Conservation (phyloP, 1,140 invertebrate species). For the Dreissena polymorpha region DNA sequence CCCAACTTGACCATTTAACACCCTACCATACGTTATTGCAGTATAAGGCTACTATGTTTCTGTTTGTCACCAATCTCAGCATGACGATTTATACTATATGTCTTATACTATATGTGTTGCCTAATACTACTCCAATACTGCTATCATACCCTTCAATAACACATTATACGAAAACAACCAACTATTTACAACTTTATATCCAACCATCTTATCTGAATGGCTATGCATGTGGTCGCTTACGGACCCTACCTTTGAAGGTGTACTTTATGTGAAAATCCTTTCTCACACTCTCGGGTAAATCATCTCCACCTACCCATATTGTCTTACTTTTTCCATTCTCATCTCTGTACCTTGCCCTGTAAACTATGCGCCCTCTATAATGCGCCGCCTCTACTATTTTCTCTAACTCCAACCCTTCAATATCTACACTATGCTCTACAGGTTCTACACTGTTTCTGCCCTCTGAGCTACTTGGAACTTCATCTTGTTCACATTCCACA, state of each 20-base stretch:
- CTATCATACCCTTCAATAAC: no score
- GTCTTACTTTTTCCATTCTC: conserved; percentile 1
- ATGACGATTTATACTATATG: no score
- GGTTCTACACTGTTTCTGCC: not conserved
- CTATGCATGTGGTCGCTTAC: conserved; percentile 5
- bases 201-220: no score
- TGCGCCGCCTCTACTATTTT: conserved; percentile 15
- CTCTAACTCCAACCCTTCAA: conserved; percentile 10
- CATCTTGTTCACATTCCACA: not conserved
- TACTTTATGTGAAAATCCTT: conserved; percentile 28
- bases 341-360: conserved; percentile 9
- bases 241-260: conserved; percentile 18
- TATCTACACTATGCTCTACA: not conserved
- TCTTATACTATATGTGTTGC: no score
- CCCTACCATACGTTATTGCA: no score
- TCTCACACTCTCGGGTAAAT: conserved; percentile 14
- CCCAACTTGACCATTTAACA: no score
- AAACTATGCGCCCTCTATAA: conserved; percentile 13
- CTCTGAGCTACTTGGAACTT: not conserved
- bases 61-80: no score
- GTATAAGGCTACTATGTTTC: no score
- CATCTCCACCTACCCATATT: not conserved
- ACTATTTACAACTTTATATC: no score
- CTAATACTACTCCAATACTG: no score
- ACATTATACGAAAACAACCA: not conserved